These are phyloP conservation scores for Isichthys henryi DNA, from an alignment of 2,113 vertebrate genomes.

Conservation along the genomic window DNA sequence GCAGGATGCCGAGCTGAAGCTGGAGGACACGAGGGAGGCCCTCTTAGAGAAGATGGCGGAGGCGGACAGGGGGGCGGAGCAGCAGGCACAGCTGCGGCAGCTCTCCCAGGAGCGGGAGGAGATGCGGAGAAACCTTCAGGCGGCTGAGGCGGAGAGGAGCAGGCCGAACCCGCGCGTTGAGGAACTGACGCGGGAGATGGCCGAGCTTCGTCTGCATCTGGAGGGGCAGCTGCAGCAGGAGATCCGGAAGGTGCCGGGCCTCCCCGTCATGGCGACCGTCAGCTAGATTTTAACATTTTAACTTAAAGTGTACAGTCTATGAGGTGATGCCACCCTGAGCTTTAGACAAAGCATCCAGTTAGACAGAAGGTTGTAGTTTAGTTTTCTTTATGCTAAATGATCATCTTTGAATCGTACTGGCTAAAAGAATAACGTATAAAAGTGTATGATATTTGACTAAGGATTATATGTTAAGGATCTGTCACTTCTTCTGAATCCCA, in stretches of 20 bases:
- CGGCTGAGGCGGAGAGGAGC: constrained; percentile 49
- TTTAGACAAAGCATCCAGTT: not conserved
- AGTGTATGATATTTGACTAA: not conserved
- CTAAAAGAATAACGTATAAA: not conserved
- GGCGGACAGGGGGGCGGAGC: constrained; percentile 55
- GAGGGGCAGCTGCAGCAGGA: constrained; percentile 75
- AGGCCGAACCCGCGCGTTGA: constrained; percentile 65
- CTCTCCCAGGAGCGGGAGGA: constrained; percentile 63
- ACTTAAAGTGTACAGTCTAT: not conserved
- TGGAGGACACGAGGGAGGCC: constrained; percentile 65
- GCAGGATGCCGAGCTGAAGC: constrained; percentile 67
- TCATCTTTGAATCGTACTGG: not conserved
- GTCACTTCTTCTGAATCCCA: not conserved
- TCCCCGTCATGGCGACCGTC: too few species aligned
- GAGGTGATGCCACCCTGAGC: not conserved
- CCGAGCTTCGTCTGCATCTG: constrained; percentile 63
- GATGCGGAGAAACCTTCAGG: constrained; percentile 59
- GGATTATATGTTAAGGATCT: not conserved
- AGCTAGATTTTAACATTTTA: not conserved
- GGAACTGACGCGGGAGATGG: constrained; percentile 69
- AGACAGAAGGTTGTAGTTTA: not conserved
- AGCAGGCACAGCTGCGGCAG: constrained; percentile 58
- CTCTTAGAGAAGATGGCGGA: constrained; percentile 48
- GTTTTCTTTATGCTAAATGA: not conserved
- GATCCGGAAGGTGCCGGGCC: constrained; percentile 68